Base-by-base conservation (phyloP, 2,888 invertebrate genomes). In the Anoncus sp. region DNA sequence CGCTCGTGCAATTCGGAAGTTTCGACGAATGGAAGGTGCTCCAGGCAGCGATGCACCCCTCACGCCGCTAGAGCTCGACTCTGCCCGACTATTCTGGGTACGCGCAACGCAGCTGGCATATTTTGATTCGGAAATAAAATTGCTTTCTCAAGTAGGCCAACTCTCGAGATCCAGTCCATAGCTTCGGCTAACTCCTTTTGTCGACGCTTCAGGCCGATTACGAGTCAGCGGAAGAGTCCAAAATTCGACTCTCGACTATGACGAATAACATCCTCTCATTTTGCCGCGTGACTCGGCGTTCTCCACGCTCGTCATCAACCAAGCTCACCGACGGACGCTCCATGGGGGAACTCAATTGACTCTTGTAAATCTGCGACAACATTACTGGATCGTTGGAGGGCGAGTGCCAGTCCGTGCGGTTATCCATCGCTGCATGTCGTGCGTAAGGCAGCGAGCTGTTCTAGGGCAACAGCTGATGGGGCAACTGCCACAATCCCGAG, bases 331-430 rank as follows among this genome's bases (percentile, higher is more conserved):
- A 0, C 53, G 20, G 2, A 79, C 81, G 0, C 27, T 84, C 1
- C 79, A 82, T n/a, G 80, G 82, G 3, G 80, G 81, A 1, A 79
- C 76, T 1, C 83, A 82, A 35, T n/a, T 71, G 0, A 83, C 81
- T 0, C 16, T 83, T 9, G 18, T 47, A 0, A 4, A 43, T 6
- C 38, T 75, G 2, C 67, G 79, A 1, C 71, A 74, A 31, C 10
- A 9, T 7, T 83, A 72, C 43, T 84, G 84, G 83, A 77, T 84
- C 1, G 0, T 82, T 1, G 77, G 80, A 5, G 82, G 76, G 1
- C n/a, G 80, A 60, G 66, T 53, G 1, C 69, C 69, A 1, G 74
- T 81, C 0, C 43, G 66, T 14, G 22, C 75, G 0, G 63, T 60
- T 14, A 75, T 83, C 9, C 51, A 66, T 1, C 53, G 57, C 1